phyloP scores from a whole-genome alignment of 2,797 vertebrate genomes.

The Champsocephalus gunnari region DNA sequence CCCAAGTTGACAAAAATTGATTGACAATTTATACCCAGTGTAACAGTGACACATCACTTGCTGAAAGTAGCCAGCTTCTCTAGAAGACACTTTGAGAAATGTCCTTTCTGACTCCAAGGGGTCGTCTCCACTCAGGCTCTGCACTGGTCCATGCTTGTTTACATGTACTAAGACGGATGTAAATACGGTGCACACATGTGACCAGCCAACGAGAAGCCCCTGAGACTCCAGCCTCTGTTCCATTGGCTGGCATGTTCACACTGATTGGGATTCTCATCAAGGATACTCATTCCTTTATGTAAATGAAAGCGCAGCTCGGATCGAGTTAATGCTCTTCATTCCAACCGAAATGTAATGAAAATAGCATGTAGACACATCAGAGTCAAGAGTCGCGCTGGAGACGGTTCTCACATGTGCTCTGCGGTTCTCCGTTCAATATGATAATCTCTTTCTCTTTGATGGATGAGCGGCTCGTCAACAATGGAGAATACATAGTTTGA shows the following conservation, averaged over 20 bases:
- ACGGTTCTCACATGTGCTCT: conserved; percentile 23
- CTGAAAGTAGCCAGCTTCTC: conserved; percentile 49
- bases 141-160: not conserved
- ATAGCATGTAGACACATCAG: conserved; percentile 31
- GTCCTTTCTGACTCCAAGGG: conserved; percentile 24
- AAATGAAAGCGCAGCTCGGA: conserved; percentile 45
- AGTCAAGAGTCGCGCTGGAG: conserved; percentile 43
- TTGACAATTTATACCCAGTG: conserved; percentile 69
- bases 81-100: conserved; percentile 32
- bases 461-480: conserved; percentile 33
- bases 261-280: conserved; percentile 54
- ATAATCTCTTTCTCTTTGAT: conserved; percentile 41
- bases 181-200: conserved; percentile 16
- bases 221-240: conserved; percentile 23
- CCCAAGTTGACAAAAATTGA: conserved; percentile 69
- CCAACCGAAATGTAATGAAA: conserved; percentile 39
- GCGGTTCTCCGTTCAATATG: conserved; percentile 26
- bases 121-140: conserved; percentile 2
- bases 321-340: conserved; percentile 43
- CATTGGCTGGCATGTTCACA: conserved; percentile 8
- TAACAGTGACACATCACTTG: conserved; percentile 58
- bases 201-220: conserved; percentile 22
- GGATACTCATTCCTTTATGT: conserved; percentile 51
- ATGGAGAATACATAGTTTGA: conserved; percentile 19
- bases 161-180: conserved; percentile 10